Base-by-base conservation (phyloP, 2,113 vertebrate genomes). In the Salminus brasiliensis region DNA sequence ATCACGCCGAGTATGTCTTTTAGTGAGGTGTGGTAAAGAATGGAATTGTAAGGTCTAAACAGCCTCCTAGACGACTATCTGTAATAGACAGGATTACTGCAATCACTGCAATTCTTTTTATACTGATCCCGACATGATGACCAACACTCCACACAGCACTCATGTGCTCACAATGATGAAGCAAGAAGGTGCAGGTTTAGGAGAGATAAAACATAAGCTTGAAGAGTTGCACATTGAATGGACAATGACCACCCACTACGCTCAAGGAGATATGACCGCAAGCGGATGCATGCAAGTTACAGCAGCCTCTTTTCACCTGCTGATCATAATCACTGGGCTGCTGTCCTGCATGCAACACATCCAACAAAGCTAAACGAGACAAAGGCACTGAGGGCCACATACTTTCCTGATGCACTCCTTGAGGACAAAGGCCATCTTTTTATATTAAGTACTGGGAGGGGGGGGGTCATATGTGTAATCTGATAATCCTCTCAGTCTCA, bases 401-500 rank as follows among this genome's bases (percentile, higher is more conserved):
- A 55, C 1, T 5, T 41, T 34, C 5, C 70, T 30, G 12, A 60
- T 32, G 13, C 32, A 41, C 63, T 15, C 39, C 23, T 66, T 30
- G 12, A 16, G 73, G 30, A 81, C 45, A 71, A 79, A 76, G 34
- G 71, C 70, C 11, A 12, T 27, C n/a, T 34, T 63, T 76, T 75
- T 36, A 65, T 67, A 55, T 71, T 78, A 27, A 63, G 53, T 71
- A 59, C 67, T 18, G 52, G 30, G 45, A 27, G 43, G 27, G 65
- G 45, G 45, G 70, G 34, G 29, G 39, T 45, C 32, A 59, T 66
- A 43, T 36, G 43, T 81, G 59, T 78, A 83, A 83, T 78, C 78
- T 68, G 66, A 67, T 79, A 76, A 85, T 76, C 75, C 79, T 78
- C 75, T 52, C 75, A 72, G 57, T 3, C 62, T 68, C 63, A 53